These are phyloP conservation scores for Lasioglossum albipes DNA, from an alignment of 1,140 invertebrate genomes.

Conservation along the genomic window DNA sequence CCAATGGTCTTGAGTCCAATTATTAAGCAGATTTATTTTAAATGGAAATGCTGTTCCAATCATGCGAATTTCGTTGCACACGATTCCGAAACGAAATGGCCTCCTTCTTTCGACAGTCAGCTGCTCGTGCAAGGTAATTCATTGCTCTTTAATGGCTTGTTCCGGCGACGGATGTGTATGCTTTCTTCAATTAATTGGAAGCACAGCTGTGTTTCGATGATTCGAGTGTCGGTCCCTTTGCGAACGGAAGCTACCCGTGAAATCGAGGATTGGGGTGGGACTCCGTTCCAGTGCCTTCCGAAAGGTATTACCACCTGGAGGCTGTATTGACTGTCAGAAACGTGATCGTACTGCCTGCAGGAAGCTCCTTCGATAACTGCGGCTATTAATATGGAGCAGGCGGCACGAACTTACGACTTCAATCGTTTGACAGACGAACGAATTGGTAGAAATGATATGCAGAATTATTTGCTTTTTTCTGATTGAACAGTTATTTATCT, in stretches of 20 bases:
- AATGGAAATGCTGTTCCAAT: no score
- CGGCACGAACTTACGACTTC: no score
- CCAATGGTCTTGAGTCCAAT: no score
- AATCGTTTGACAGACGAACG: no score
- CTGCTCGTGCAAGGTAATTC: neutral
- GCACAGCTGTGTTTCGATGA: neutral
- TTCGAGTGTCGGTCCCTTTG: neutral
- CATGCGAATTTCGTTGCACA: neutral
- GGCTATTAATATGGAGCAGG: no score
- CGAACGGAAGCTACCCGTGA: neutral
- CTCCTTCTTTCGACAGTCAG: neutral
- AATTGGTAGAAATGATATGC: no score
- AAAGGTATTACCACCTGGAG: neutral
- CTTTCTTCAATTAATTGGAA: neutral
- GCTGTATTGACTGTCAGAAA: neutral
- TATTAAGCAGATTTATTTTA: no score
- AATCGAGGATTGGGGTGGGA: neutral
- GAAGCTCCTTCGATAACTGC: neutral
- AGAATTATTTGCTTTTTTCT: no score
- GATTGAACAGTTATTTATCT: no score
- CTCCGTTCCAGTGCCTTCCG: neutral
- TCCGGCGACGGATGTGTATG: neutral
- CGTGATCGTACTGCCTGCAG: neutral
- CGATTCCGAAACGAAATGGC: neutral
- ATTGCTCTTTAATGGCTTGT: neutral